A percentile compares a stretch with the other conserved stretches of the same genome.
Evolutionary conservation across 2,888 invertebrate species (phyloP).

Genomic region (Cephus sareptanus): DNA sequence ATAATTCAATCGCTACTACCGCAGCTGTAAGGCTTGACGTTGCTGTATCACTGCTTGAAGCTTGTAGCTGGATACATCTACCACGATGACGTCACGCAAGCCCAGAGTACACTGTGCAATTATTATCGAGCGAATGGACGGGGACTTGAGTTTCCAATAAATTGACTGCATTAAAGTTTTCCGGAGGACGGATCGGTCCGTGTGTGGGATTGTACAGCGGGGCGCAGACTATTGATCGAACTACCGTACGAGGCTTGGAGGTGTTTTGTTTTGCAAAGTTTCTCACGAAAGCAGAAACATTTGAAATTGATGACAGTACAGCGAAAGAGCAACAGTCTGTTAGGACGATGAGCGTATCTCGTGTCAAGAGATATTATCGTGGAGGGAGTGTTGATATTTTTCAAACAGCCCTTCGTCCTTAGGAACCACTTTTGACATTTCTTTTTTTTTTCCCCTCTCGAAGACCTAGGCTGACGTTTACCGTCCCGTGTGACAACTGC

Average conservation of each 20-base stretch:
- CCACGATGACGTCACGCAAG: neutral
- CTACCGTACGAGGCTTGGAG: neutral
- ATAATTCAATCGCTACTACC: constrained; percentile 45
- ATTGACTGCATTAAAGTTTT: neutral
- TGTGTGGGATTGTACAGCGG: neutral
- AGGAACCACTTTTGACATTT: neutral
- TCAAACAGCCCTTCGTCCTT: neutral
- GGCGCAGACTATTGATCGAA: neutral
- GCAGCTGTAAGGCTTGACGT: constrained; percentile 39
- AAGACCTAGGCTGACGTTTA: neutral
- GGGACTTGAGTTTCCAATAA: neutral
- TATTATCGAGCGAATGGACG: neutral
- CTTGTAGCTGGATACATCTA: neutral
- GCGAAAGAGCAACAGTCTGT: neutral
- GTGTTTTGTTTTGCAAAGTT: constrained; percentile 42
- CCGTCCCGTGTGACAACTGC: neutral
- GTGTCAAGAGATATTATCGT: neutral
- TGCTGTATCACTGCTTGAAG: constrained; percentile 2
- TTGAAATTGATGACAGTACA: constrained; percentile 33
- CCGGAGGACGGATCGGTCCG: neutral
- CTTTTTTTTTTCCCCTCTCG: neutral
- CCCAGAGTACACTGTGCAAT: neutral
- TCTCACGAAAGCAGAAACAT: constrained; percentile 29
- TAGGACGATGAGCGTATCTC: neutral
- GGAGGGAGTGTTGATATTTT: neutral